A percentile compares a stretch with the other conserved stretches of the same genome.
phyloP scores from a whole-genome alignment of 1,140 invertebrate species.

The Magallana angulata region DNA sequence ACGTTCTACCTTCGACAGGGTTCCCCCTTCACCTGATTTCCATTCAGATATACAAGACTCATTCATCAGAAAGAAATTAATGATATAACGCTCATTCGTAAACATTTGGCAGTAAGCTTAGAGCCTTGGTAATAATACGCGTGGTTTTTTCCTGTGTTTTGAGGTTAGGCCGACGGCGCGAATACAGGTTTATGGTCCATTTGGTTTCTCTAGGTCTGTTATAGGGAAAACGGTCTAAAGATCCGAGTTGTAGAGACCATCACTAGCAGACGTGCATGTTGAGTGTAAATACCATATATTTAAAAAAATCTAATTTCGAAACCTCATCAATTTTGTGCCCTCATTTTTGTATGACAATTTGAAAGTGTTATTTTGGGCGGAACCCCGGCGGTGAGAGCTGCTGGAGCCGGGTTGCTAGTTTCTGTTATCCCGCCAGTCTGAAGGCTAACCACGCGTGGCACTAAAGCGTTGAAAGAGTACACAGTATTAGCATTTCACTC shows the following conservation, averaged over 20 bases:
- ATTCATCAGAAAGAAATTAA: slow-evolving; percentile 18
- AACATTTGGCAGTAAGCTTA: neutral
- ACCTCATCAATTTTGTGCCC: too few species aligned
- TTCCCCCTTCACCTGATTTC: neutral
- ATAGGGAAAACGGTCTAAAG: neutral
- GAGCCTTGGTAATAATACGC: neutral
- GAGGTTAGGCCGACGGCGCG: slow-evolving; percentile 3
- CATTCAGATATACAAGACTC: slow-evolving; percentile 32
- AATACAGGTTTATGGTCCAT: neutral
- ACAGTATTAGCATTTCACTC: slow-evolving; percentile 27
- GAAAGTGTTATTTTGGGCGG: neutral
- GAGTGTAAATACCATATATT: too few species aligned
- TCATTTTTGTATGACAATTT: too few species aligned
- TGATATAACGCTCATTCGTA: slow-evolving; percentile 14
- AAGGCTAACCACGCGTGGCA: slow-evolving; percentile 12
- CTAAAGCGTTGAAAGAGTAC: slow-evolving; percentile 22
- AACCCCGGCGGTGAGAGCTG: neutral
- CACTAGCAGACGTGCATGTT: too few species aligned
- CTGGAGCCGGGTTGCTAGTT: slow-evolving; percentile 6
- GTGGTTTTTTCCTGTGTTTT: neutral
- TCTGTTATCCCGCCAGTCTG: neutral
- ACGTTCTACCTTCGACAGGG: neutral
- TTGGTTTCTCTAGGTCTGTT: neutral
- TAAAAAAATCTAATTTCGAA: too few species aligned
- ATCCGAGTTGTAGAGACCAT: too few species aligned